Evolutionary conservation across 1,140 invertebrate species (phyloP), one percentile per base, ranked within the genome.

Genomic region (Cyclargus thomasi): DNA sequence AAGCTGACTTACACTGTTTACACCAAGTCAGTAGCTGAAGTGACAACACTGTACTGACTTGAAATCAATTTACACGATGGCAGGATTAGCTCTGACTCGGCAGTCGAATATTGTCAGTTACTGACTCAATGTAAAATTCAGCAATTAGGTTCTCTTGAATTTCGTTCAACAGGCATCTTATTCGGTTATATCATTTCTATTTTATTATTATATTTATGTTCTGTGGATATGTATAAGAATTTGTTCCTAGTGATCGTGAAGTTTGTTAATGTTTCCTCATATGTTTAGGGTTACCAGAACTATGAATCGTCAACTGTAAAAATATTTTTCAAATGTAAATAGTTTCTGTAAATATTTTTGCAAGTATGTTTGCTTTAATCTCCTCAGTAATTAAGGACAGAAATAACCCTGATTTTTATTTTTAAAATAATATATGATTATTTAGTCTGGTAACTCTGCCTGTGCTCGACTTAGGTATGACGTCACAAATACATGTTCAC

Each of bases 401-500:
- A 47, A 47, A 47, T 47, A 29, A 7, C 8, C 14, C 39, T 47
- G 39, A 47, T 47, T 47, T 47, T 47, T 4, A 4, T 39, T 39
- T 3, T 39, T 39, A 47, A 47, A 47, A 47, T 8, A 47, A 47
- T 29, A 29, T 29, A 8, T 2, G 39, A 47, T 14, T 47, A 14
- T 47, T 47, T 8, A 47, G 39, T 47, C 39, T 47, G 39, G 39
- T 47, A 47, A 47, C 39, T 47, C 39, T 11, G 39, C 55, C 55
- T 59, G 18, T 20, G 10, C 14, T 59, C 18, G 17, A 59, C 55
- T 59, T 59, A 59, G 1, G 18, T 59, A 22, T 53, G 65, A 29
- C 53, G 72, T 74, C 72, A 74, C 72, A 74, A 71, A 74, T 57
- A 35, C 21, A 66, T 66, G 53, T 66, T 69, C 72, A 79, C 77